A percentile compares a stretch with the other conserved stretches of the same genome.
phyloP scores from a whole-genome alignment of 1,140 invertebrate genomes.

The Penaeus japonicus region DNA sequence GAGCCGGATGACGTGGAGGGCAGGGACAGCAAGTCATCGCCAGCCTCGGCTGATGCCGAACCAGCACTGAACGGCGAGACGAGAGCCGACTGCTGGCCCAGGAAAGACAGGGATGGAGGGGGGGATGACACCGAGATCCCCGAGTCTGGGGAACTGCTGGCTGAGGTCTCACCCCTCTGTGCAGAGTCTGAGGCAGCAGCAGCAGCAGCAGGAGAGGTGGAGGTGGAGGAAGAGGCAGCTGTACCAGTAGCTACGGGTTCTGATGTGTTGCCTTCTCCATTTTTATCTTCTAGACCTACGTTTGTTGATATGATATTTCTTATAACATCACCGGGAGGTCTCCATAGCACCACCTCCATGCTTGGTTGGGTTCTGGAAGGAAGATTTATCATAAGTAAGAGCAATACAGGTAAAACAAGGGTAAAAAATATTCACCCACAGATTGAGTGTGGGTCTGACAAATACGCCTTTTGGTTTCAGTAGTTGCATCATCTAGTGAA shows the following conservation, averaged over 20 bases:
- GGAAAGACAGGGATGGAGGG: background rate
- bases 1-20: conserved; percentile 43
- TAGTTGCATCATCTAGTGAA: too few species aligned
- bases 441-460: too few species aligned
- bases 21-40: conserved; percentile 30
- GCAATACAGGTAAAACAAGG: background rate
- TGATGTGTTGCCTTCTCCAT: background rate
- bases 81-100: background rate
- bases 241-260: background rate
- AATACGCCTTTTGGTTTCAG: too few species aligned
- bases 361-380: conserved; percentile 29
- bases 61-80: background rate
- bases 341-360: conserved; percentile 48
- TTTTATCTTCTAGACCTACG: background rate
- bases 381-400: background rate
- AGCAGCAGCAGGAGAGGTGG: background rate
- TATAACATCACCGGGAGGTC: conserved; percentile 23
- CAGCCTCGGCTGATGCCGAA: background rate
- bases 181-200: too few species aligned
- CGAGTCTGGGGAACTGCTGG: conserved; percentile 17
- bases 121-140: conserved; percentile 11
- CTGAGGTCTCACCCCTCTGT: too few species aligned
- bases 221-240: background rate
- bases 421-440: background rate
- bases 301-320: conserved; percentile 18